Base-by-base conservation (phyloP, 2,888 invertebrate species). In the Tanytarsus gracilentus region DNA sequence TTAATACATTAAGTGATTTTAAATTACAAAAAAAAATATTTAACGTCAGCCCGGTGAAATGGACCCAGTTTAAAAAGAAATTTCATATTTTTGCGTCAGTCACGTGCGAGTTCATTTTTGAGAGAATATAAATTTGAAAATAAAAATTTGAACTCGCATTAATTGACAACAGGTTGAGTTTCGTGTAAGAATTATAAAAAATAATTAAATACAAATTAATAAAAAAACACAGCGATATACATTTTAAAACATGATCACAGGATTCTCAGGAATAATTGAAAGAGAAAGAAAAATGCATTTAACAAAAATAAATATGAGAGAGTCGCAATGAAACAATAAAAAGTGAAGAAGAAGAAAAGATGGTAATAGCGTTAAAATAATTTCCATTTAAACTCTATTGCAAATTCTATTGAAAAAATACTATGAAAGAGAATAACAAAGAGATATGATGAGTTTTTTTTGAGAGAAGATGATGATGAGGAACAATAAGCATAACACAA, bases 1-100 rank as follows among this genome's bases (percentile, higher is more conserved):
- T 71, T 74, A 82, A 77, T 64, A n/a, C 33, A 53, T 18, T 23
- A 23, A 44, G 44, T 9, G 23, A 44, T 9, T 8, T n/a, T 36
- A 36, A 14, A 36, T 36, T 16, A 44, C 21, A 44, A 3, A 36
- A 3, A 36, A 3, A 36, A 14, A 36, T 44, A 44, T 8, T 44
- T 44, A 44, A 44, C n/a, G n/a, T n/a, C n/a, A n/a, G n/a, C n/a
- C n/a, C n/a, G n/a, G n/a, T n/a, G n/a, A n/a, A n/a, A n/a, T n/a
- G n/a, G n/a, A n/a, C n/a, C n/a, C n/a, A n/a, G n/a, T n/a, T n/a
- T n/a, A n/a, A n/a, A n/a, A n/a, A n/a, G n/a, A n/a, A n/a, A n/a
- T n/a, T n/a, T n/a, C n/a, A n/a, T n/a, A n/a, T n/a, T n/a, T n/a
- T n/a, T n/a, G n/a, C n/a, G n/a, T n/a, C n/a, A n/a, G n/a, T n/a